phyloP scores from a whole-genome alignment of 2,888 invertebrate species.

The Euplexia lucipara region DNA sequence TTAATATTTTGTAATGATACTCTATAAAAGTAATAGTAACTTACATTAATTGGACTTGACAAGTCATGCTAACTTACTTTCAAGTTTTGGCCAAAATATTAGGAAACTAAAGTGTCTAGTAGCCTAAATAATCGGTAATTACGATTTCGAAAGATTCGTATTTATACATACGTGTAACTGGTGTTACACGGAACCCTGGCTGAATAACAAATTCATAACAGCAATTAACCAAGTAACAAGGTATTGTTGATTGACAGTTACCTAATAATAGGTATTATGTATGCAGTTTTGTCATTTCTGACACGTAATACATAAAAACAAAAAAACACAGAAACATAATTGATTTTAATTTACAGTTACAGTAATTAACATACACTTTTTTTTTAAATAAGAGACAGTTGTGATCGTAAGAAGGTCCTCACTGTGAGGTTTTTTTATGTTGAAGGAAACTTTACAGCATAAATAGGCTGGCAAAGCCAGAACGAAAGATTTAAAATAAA shows the following conservation, averaged over 20 bases:
- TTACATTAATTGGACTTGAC: no score
- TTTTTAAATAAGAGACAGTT: no score
- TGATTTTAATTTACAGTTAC: no score
- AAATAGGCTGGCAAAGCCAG: no score
- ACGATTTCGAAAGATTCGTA: slow-evolving; percentile 14
- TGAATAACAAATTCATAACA: slow-evolving; percentile 21
- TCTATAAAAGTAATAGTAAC: no score
- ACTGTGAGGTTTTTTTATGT: no score
- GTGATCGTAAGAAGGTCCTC: no score
- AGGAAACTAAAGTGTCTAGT: neutral
- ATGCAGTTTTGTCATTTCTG: slow-evolving; percentile 14
- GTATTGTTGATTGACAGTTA: slow-evolving; percentile 42
- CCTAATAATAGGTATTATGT: slow-evolving; percentile 32
- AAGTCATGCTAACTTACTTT: neutral
- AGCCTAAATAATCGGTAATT: neutral
- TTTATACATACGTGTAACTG: slow-evolving; percentile 16
- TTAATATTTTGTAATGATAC: no score
- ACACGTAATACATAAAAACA: slow-evolving; percentile 10
- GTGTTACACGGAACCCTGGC: slow-evolving; percentile 17
- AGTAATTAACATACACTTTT: no score
- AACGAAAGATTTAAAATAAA: no score
- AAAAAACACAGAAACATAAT: no score
- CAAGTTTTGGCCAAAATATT: neutral
- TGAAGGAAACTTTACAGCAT: no score
- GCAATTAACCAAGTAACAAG: slow-evolving; percentile 20